Evolutionary conservation across 1,140 invertebrate species (phyloP).

Genomic region (Anoplolepis gracilipes): DNA sequence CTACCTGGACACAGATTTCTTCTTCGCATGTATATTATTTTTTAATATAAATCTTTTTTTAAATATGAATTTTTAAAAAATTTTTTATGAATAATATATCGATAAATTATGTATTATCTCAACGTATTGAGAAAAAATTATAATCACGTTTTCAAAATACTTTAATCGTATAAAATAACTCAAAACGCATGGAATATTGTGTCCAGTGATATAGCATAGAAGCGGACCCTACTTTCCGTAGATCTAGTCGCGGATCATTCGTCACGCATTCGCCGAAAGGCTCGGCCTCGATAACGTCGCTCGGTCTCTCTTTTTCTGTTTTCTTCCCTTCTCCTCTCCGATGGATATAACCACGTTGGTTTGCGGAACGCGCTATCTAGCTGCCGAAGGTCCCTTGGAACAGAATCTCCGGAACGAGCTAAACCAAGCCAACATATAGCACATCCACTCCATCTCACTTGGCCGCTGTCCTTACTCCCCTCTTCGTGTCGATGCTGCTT

Average conservation of each 20-base stretch:
- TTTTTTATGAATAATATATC: neutral
- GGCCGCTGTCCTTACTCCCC: slow-evolving; percentile 72
- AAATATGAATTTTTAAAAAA: neutral
- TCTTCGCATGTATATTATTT: neutral
- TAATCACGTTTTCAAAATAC: neutral
- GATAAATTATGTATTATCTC: neutral
- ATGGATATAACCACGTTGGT: slow-evolving; percentile 43
- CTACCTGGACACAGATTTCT: neutral
- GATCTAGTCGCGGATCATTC: slow-evolving; percentile 83
- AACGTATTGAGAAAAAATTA: neutral
- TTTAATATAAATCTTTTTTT: slow-evolving; percentile 1
- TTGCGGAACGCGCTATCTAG: slow-evolving; percentile 68
- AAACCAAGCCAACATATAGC: slow-evolving; percentile 49
- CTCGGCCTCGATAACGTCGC: slow-evolving; percentile 83
- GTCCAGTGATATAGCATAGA: slow-evolving; percentile 66
- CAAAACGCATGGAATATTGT: slow-evolving; percentile 79
- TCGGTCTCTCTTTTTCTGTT: slow-evolving; percentile 6
- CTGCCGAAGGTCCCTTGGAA: slow-evolving; percentile 64
- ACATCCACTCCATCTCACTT: slow-evolving; percentile 76
- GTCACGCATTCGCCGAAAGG: slow-evolving; percentile 85
- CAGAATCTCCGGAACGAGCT: slow-evolving; percentile 62
- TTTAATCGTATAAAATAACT: neutral
- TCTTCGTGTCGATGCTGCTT: slow-evolving; percentile 24
- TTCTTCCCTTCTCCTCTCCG: slow-evolving; percentile 50
- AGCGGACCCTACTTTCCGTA: slow-evolving; percentile 70